Percentiles rank a stretch among this genome's conserved stretches.
phyloP scores from a whole-genome alignment of 2,113 vertebrate genomes.

The Petaurus breviceps region DNA sequence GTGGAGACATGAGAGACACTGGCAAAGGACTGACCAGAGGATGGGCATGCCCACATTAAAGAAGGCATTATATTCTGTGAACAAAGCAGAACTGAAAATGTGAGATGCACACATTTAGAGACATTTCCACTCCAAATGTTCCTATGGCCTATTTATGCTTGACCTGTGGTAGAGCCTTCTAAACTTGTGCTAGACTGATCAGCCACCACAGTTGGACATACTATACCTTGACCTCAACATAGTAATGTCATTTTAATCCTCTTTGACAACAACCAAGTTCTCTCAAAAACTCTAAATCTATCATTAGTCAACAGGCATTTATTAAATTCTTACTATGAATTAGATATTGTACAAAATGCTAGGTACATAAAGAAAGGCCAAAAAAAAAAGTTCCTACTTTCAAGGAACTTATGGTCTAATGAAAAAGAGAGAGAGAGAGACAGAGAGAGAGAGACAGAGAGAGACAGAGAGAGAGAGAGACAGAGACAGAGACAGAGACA shows the following conservation, averaged over 20 bases:
- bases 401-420: not conserved
- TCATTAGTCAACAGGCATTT: not conserved
- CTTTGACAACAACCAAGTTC: not conserved
- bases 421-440: no score
- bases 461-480: no score
- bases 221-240: no score
- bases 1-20: not conserved
- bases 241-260: not conserved
- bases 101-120: not conserved
- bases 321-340: not conserved
- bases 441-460: no score
- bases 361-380: not conserved
- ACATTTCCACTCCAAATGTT: not conserved
- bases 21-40: not conserved
- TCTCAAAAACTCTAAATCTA: not conserved
- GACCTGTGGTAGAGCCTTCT: no score
- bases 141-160: not conserved
- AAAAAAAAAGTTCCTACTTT: not conserved
- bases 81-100: not conserved
- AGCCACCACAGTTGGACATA: no score
- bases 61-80: not conserved
- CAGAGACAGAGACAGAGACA: no score
- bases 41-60: not conserved
- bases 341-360: not conserved
- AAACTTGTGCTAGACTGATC: no score